phyloP scores from a whole-genome alignment of 2,888 invertebrate genomes.

The Malthinus flaveolus region DNA sequence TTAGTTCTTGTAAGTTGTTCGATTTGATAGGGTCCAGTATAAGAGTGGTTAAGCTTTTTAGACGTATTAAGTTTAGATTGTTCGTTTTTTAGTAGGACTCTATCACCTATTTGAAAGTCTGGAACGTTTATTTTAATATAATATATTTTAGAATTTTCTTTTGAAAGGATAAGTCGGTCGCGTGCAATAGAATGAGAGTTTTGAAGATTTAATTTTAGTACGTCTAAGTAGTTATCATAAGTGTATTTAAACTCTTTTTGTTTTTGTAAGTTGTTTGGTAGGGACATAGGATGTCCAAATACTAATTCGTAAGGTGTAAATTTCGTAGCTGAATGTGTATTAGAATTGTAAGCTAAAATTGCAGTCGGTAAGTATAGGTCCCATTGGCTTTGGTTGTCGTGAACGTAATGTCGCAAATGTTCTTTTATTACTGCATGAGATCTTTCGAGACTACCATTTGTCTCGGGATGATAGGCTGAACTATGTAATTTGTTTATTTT shows the following conservation, averaged over 20 bases:
- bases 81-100: too few species aligned
- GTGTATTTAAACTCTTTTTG: constrained; percentile 36
- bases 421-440: constrained; percentile 40
- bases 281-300: constrained; percentile 31
- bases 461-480: constrained; percentile 42
- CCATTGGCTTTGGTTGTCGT: constrained; percentile 28
- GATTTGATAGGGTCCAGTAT: too few species aligned
- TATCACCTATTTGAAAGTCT: constrained; percentile 4
- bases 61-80: too few species aligned
- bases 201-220: constrained; percentile 32
- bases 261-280: constrained; percentile 30
- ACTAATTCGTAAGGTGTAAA: constrained; percentile 38
- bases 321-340: constrained; percentile 36
- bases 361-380: constrained; percentile 38
- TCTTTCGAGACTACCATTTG: constrained; percentile 42
- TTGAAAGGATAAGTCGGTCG: constrained; percentile 30
- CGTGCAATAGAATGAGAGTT: constrained; percentile 34
- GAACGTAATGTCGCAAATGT: constrained; percentile 41
- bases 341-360: constrained; percentile 39
- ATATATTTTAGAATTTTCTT: constrained; percentile 33
- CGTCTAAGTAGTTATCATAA: constrained; percentile 35
- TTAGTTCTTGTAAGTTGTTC: constrained; percentile 17
- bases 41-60: too few species aligned
- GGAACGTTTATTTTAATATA: constrained; percentile 32
- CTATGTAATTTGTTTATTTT: constrained; percentile 41